These are phyloP conservation scores for Augochlora pura DNA, from an alignment of 1,140 invertebrate genomes.

Conservation along the genomic window DNA sequence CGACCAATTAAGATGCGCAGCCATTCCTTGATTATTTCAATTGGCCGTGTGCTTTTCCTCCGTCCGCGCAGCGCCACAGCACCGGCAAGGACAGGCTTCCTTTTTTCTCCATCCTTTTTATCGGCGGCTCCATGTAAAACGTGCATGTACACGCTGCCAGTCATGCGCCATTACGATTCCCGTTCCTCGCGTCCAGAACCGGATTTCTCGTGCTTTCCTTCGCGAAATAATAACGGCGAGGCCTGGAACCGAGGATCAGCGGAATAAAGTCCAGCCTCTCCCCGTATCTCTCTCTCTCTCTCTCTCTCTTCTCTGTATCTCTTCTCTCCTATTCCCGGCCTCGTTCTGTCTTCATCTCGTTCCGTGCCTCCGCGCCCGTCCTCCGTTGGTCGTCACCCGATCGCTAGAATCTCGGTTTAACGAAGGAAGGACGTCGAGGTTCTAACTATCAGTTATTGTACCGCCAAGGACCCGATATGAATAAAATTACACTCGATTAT, in stretches of 20 bases:
- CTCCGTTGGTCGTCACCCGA: neutral
- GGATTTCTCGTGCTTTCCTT: constrained; percentile 22
- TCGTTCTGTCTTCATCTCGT: too few species aligned
- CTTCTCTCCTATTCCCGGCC: too few species aligned
- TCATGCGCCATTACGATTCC: constrained; percentile 23
- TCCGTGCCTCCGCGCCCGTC: too few species aligned
- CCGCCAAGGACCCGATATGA: constrained; percentile 5
- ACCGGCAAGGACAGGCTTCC: constrained; percentile 16
- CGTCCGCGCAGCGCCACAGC: too few species aligned
- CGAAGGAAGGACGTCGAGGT: neutral
- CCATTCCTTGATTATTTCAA: constrained; percentile 26
- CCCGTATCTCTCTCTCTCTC: too few species aligned
- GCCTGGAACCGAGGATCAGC: neutral
- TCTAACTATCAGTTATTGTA: constrained; percentile 3
- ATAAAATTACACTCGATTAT: neutral
- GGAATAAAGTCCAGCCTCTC: constrained; percentile 13
- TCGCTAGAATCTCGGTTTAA: neutral
- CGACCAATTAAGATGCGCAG: constrained; percentile 29
- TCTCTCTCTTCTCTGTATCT: too few species aligned
- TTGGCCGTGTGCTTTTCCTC: constrained; percentile 20
- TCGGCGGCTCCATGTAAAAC: constrained; percentile 26
- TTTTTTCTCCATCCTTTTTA: constrained; percentile 5
- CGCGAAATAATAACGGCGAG: constrained; percentile 13
- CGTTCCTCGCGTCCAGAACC: constrained; percentile 16
- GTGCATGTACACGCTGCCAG: neutral